Percentiles rank a stretch among this genome's conserved stretches.
These are phyloP conservation scores for Pyrgus malvae DNA, from an alignment of 2,888 invertebrate genomes.

Conservation along the genomic window DNA sequence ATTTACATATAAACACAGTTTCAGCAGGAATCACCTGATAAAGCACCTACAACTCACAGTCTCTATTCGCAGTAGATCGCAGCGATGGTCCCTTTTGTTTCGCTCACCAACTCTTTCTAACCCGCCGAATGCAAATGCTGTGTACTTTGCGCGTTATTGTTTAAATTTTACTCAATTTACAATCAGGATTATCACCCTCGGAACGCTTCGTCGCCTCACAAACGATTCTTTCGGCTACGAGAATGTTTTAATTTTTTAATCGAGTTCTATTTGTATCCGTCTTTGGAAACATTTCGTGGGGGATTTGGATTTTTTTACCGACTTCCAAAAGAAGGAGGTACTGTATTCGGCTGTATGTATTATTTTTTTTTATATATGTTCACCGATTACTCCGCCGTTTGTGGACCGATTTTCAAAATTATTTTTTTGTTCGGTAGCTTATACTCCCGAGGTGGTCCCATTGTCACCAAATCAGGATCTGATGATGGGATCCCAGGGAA, in stretches of 20 bases:
- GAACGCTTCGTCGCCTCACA: slow-evolving; percentile 32
- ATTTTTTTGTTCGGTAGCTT: too few relatives aligned
- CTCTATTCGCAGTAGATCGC: background rate
- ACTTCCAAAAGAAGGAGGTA: too few relatives aligned
- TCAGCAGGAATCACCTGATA: background rate
- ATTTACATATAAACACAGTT: background rate
- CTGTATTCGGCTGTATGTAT: too few relatives aligned
- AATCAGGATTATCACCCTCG: slow-evolving; percentile 50
- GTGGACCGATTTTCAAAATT: too few relatives aligned
- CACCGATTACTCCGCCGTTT: too few relatives aligned
- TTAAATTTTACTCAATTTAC: slow-evolving; percentile 59
- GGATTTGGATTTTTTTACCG: too few relatives aligned
- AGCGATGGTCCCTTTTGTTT: slow-evolving; percentile 1
- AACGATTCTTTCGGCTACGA: slow-evolving; percentile 28
- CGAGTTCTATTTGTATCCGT: slow-evolving; percentile 1
- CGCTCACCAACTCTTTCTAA: slow-evolving; percentile 37
- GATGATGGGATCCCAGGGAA: too few relatives aligned
- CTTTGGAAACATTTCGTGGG: background rate
- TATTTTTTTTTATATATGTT: too few relatives aligned
- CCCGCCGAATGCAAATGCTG: slow-evolving; percentile 49
- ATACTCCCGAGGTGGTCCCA: too few relatives aligned
- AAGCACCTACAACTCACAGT: background rate
- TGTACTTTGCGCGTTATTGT: slow-evolving; percentile 59
- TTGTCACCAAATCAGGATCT: too few relatives aligned
- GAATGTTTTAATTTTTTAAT: slow-evolving; percentile 21